These are phyloP conservation scores for Exocentrus adspersus DNA, from an alignment of 2,888 invertebrate genomes.

Conservation along the genomic window DNA sequence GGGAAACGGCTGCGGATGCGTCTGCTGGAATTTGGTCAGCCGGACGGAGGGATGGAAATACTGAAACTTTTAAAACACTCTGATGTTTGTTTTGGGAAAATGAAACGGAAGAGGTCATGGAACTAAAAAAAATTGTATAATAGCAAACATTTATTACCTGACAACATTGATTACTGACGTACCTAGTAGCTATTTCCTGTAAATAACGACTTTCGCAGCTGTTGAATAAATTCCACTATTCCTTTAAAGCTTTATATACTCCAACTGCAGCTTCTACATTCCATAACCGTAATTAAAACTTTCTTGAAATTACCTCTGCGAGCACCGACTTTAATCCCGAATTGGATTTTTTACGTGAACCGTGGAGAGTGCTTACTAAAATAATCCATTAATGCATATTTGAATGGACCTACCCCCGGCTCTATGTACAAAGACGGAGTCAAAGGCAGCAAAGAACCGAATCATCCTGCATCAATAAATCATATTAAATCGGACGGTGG, in stretches of 20 bases:
- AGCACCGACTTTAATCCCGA: not conserved
- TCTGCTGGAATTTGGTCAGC: not conserved
- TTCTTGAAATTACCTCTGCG: not conserved
- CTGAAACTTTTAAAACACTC: not conserved
- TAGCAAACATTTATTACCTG: too few species aligned
- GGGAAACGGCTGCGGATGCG: constrained; percentile 1
- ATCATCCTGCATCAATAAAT: constrained; percentile 40
- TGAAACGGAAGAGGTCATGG: too few species aligned
- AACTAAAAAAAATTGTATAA: too few species aligned
- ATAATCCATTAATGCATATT: constrained; percentile 42
- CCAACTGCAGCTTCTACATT: not conserved
- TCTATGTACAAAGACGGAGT: constrained; percentile 37
- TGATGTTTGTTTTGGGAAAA: too few species aligned
- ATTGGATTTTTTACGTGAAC: constrained; percentile 24
- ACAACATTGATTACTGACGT: too few species aligned
- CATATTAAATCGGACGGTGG: constrained; percentile 37
- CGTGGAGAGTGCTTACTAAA: constrained; percentile 36
- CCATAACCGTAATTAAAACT: constrained; percentile 3
- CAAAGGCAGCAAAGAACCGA: constrained; percentile 39
- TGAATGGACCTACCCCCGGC: constrained; percentile 36
- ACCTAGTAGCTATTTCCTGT: too few species aligned
- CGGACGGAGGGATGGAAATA: not conserved
- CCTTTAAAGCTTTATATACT: too few species aligned
- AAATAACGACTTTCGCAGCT: too few species aligned
- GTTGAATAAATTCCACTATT: too few species aligned